Evolutionary conservation across 2,113 vertebrate genomes (phyloP).

Genomic region (Balaenoptera acutorostrata): DNA sequence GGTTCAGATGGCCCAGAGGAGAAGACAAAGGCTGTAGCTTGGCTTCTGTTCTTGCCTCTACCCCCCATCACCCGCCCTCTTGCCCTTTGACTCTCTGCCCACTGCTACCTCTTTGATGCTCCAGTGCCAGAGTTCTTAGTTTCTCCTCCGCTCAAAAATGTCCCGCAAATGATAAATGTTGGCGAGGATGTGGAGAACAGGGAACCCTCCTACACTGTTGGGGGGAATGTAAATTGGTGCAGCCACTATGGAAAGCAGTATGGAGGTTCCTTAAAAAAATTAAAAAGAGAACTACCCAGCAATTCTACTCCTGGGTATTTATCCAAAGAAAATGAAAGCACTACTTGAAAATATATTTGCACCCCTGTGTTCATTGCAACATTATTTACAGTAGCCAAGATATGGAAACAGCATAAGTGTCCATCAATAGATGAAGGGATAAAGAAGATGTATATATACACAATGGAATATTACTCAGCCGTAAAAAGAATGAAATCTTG

Average conservation of each 20-base stretch:
- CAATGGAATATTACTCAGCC: background rate
- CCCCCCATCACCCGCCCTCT: background rate
- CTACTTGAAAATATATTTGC: background rate
- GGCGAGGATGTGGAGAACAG: background rate
- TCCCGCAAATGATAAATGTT: background rate
- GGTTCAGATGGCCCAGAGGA: background rate
- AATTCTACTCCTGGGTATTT: background rate
- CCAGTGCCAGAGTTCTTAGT: background rate
- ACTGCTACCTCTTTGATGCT: background rate
- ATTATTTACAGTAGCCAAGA: background rate
- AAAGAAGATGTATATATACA: background rate
- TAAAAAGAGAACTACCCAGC: background rate
- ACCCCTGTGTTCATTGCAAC: background rate
- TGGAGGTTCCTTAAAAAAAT: background rate
- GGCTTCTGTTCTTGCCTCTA: background rate
- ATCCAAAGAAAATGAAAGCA: background rate
- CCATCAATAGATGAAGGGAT: background rate
- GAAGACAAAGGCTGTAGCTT: no score
- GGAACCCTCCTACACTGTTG: background rate
- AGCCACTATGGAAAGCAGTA: background rate
- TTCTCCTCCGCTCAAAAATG: background rate
- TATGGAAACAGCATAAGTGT: background rate
- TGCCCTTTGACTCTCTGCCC: no score
- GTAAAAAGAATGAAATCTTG: background rate
- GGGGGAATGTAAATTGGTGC: background rate